Percentiles rank a stretch among this genome's conserved stretches.
Conservation (phyloP, 2,113 vertebrate species). For the Falco punctatus region DNA sequence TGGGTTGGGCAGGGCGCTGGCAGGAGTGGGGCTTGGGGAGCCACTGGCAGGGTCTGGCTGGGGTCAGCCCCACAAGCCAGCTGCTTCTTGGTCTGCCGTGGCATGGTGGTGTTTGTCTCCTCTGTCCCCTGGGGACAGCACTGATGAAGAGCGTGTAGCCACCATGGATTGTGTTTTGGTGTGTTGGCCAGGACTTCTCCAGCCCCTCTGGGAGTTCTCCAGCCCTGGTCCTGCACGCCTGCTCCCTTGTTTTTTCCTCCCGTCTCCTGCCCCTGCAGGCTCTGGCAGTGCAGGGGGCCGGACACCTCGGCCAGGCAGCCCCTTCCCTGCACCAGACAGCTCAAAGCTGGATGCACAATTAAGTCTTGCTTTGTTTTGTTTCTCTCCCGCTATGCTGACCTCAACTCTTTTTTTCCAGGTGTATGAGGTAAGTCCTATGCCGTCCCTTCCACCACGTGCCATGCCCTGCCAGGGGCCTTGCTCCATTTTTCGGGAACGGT, state of each 20-base stretch:
- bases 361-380: conserved; percentile 83
- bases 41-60: background rate
- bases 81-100: background rate
- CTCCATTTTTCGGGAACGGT: conserved; percentile 5
- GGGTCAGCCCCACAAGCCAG: background rate
- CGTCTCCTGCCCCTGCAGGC: background rate
- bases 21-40: background rate
- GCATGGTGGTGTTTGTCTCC: background rate
- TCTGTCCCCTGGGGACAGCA: background rate
- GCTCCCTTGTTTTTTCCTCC: background rate
- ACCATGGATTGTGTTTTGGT: background rate
- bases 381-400: conserved; percentile 85
- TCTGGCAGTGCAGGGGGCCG: background rate
- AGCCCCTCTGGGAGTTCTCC: background rate
- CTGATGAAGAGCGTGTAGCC: background rate
- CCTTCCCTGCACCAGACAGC: background rate
- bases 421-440: conserved; percentile 89
- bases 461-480: background rate
- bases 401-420: conserved; percentile 90
- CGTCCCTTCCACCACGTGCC: conserved; percentile 14
- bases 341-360: conserved; percentile 60
- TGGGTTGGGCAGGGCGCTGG: conserved; percentile 47
- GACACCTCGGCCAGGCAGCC: background rate
- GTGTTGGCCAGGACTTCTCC: background rate
- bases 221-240: background rate